These are phyloP conservation scores for Drepanosiphum platanoidis DNA, from an alignment of 2,888 invertebrate species.

Conservation along the genomic window DNA sequence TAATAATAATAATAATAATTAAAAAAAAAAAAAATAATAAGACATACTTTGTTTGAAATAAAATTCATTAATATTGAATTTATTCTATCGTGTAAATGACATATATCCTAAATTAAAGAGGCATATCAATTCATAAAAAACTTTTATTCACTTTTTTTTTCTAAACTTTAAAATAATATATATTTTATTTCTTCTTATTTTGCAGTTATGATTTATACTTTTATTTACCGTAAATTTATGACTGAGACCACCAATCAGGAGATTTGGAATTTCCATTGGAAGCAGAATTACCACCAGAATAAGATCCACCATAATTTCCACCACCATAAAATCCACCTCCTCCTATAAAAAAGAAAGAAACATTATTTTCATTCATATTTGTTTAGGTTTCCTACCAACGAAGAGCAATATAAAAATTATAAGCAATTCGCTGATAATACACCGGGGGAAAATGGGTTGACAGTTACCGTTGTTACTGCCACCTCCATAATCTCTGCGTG, in stretches of 20 bases:
- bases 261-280: conserved; percentile 68
- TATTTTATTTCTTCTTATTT: conserved; percentile 19
- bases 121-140: conserved; percentile 60
- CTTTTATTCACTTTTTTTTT: conserved; percentile 40
- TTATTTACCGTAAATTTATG: conserved; percentile 40
- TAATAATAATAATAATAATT: conserved; percentile 57
- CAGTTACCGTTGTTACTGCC: conserved; percentile 61
- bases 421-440: not conserved
- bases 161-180: conserved; percentile 55
- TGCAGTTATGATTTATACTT: conserved; percentile 42
- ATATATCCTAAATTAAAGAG: conserved; percentile 51
- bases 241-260: conserved; percentile 68
- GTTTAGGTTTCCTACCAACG: not conserved
- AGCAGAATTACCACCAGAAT: conserved; percentile 67
- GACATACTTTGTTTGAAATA: conserved; percentile 57
- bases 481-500: conserved; percentile 64
- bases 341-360: not conserved
- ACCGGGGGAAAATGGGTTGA: not conserved
- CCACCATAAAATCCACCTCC: conserved; percentile 58
- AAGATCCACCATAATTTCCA: conserved; percentile 65
- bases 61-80: conserved; percentile 56
- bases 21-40: conserved; percentile 53
- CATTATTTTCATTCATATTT: not conserved
- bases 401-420: not conserved
- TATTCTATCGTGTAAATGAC: conserved; percentile 54